phyloP scores from a whole-genome alignment of 2,113 vertebrate species.

The Notothenia rossii region DNA sequence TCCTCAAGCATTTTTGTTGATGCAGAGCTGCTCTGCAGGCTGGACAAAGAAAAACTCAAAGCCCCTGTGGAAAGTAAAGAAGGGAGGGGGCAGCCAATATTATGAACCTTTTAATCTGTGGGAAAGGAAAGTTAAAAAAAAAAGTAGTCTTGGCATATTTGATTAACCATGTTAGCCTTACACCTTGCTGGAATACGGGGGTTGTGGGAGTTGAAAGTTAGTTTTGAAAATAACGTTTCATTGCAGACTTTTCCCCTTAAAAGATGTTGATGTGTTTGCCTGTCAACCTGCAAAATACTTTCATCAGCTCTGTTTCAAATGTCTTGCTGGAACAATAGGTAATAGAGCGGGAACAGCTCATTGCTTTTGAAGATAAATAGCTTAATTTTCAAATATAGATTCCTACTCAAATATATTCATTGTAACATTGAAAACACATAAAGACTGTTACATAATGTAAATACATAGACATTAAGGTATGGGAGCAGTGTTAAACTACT shows the following conservation, averaged over 20 bases:
- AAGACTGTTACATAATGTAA: background rate
- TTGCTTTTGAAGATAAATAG: background rate
- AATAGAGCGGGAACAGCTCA: background rate
- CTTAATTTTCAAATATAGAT: background rate
- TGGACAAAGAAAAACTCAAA: slow-evolving; percentile 13
- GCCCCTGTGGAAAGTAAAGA: slow-evolving; percentile 15
- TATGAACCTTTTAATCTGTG: slow-evolving; percentile 7
- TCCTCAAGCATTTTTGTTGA: slow-evolving; percentile 49
- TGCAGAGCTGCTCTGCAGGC: slow-evolving; percentile 35
- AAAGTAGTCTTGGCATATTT: background rate
- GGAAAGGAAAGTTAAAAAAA: slow-evolving; percentile 5
- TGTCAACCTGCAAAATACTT: background rate
- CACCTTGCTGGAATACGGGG: background rate
- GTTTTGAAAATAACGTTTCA: background rate
- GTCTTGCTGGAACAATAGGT: background rate
- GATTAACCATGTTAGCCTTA: slow-evolving; percentile 5
- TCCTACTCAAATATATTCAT: background rate
- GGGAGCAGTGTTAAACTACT: background rate
- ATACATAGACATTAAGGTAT: background rate
- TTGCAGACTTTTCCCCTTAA: background rate
- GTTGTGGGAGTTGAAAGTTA: background rate
- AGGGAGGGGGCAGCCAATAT: slow-evolving; percentile 2
- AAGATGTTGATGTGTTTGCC: background rate
- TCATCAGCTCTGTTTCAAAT: background rate
- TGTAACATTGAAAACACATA: background rate